Evolutionary conservation across 2,888 invertebrate genomes (phyloP), one percentile per base, ranked within the genome.

Genomic region (Perdita meconis): DNA sequence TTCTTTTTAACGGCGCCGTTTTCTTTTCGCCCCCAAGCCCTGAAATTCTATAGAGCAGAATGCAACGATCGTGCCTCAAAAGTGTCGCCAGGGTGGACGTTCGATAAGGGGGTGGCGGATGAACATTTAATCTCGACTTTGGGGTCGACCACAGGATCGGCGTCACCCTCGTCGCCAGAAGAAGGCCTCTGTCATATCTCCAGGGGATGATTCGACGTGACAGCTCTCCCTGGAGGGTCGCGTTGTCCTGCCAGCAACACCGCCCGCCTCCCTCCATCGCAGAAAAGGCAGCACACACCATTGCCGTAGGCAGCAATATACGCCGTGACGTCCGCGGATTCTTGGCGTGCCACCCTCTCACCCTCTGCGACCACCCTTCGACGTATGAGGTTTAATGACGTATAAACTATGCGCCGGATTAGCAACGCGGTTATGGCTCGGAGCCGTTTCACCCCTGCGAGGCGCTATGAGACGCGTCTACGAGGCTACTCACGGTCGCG

Each of bases 381-480:
- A 77, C 70, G 56, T 76, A 80, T 77, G 79, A 78, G 88, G 91
- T 92, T 92, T 92, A 92, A 92, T 92, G 92, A 92, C 92, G 92
- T 92, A 92, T 92, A 92, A 92, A 92, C 92, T 92, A 92, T 92
- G 92, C 91, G 90, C 80, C 84, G 92, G 92, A 92, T 92, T 92
- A 92, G 84, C 86, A 66, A 73, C 75, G 85, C 78, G 85, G 84
- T 84, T 84, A 78, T 64, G 61, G 60, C 61, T 50, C 65, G 61
- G 71, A 70, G 68, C 64, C 44, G 74, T 63, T 78, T 65, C 75
- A 53, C 73, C 59, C 72, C 82, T 44, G 36, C 61, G 61, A 40
- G 60, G 65, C 81, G 69, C 71, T 57, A 70, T 77, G 80, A 83
- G 83, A 82, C 63, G 73, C 60, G 55, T 67, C 64, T 61, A 51